Evolutionary conservation across 2,113 vertebrate species (phyloP).

Genomic region (Strix uralensis): DNA sequence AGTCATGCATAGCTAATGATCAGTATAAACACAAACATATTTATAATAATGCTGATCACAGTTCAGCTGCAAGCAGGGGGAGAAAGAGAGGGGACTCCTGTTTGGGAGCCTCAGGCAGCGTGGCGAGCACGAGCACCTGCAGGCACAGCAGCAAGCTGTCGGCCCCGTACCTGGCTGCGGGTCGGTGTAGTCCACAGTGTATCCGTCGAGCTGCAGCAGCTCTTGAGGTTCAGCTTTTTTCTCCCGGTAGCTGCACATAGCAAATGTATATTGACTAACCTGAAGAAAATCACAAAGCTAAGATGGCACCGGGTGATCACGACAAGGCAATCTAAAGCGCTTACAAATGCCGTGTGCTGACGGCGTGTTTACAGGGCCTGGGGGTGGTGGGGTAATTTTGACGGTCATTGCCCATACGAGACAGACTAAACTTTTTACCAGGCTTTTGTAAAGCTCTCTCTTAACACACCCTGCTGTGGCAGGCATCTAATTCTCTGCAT

Average conservation of each 20-base stretch:
- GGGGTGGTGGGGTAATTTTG: background rate
- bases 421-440: background rate
- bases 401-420: background rate
- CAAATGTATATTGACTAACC: conserved; percentile 99
- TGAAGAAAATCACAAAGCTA: conserved; percentile 69
- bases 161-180: conserved; percentile 89
- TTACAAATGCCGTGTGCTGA: background rate
- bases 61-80: background rate
- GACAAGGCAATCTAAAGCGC: background rate
- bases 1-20: conserved; percentile 16
- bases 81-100: background rate
- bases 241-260: conserved; percentile 99
- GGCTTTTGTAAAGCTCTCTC: background rate
- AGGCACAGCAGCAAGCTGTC: fast-evolving
- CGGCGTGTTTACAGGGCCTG: background rate
- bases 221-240: conserved; percentile 98
- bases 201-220: conserved; percentile 94
- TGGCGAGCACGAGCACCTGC: fast-evolving
- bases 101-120: background rate
- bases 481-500: background rate
- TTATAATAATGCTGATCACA: conserved; percentile 12
- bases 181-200: conserved; percentile 99
- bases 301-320: background rate
- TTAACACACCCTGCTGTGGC: background rate
- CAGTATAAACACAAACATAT: conserved; percentile 1